phyloP scores from a whole-genome alignment of 2,797 vertebrate genomes.

The Sebastes ruberrimus region DNA sequence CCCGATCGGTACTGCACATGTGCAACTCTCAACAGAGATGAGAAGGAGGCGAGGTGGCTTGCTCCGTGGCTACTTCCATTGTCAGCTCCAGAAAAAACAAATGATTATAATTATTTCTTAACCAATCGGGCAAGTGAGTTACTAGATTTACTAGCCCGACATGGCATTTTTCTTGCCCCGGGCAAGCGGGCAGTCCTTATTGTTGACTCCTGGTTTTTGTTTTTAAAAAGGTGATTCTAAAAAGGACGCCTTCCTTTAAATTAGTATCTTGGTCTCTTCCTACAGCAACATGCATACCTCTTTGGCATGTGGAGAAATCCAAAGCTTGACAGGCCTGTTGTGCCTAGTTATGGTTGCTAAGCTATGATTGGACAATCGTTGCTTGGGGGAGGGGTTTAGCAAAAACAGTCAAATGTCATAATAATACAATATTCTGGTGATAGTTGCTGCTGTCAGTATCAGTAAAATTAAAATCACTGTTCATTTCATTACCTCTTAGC shows the following conservation, averaged over 20 bases:
- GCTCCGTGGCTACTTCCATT: too few relatives aligned
- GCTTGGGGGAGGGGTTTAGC: not conserved
- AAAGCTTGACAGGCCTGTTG: not conserved
- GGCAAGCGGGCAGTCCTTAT: too few relatives aligned
- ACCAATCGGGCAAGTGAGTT: not conserved
- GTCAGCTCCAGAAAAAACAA: too few relatives aligned
- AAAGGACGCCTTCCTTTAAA: not conserved
- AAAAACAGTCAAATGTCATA: not conserved
- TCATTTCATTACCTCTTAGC: not conserved
- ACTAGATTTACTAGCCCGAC: too few relatives aligned
- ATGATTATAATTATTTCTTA: too few relatives aligned
- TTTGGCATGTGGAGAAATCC: not conserved
- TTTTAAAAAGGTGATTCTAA: not conserved
- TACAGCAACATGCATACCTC: not conserved
- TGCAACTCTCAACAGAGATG: too few relatives aligned
- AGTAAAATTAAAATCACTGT: not conserved
- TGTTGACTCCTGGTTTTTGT: not conserved
- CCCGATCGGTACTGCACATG: too few relatives aligned
- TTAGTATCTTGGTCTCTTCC: not conserved
- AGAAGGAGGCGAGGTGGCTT: too few relatives aligned
- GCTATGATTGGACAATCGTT: not conserved
- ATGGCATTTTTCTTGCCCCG: too few relatives aligned
- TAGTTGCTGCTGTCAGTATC: not conserved
- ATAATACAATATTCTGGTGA: not conserved
- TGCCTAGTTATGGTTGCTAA: not conserved